Conservation (phyloP, 2,797 vertebrate genomes). For the Anolis apletophallus region DNA sequence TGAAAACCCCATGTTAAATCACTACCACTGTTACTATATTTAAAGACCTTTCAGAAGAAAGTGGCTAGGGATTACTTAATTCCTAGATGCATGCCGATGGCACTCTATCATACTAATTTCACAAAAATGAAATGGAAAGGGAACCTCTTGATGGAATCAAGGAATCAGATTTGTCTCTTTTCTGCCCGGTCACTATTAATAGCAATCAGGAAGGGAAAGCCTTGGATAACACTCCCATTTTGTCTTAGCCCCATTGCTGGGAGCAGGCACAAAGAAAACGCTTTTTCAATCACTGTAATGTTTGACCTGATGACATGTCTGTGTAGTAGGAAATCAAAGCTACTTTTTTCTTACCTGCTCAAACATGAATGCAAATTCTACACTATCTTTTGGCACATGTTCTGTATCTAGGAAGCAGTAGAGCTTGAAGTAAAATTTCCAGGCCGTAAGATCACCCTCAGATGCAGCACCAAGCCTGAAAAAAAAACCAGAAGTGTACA, state of each 20-base stretch:
- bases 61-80: background rate
- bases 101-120: background rate
- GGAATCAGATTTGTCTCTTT: background rate
- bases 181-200: background rate
- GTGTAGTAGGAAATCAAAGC: background rate
- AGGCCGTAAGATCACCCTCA: conserved; percentile 83
- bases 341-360: conserved; percentile 86
- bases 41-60: background rate
- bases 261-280: background rate
- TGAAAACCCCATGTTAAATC: background rate
- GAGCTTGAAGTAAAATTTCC: conserved; percentile 99
- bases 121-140: background rate
- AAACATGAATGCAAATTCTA: conserved; percentile 99
- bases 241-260: background rate
- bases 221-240: background rate
- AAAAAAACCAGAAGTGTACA: background rate
- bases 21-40: background rate
- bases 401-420: conserved; percentile 97
- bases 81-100: background rate
- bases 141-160: background rate
- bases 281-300: background rate
- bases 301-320: background rate
- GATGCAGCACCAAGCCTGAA: conserved; percentile 83
- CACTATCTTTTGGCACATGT: conserved; percentile 90
- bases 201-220: background rate